Conservation (phyloP, 2,888 invertebrate species). For the Lathronympha strigana region DNA sequence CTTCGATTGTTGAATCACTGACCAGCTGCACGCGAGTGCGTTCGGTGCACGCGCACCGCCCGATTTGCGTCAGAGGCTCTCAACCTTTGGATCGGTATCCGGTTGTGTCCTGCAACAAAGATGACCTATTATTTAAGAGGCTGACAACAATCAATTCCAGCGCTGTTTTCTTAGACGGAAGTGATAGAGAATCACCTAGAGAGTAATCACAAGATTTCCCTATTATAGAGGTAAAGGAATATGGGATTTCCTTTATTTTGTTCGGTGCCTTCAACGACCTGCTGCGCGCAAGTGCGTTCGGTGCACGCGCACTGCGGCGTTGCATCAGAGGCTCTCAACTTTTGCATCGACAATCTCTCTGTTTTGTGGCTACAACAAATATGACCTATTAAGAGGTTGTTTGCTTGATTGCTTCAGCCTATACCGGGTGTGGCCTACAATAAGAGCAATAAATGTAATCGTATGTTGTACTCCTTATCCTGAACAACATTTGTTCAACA, state of each 20-base stretch:
- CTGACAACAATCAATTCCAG: no score
- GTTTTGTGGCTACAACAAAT: no score
- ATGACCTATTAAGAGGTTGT: no score
- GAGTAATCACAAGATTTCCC: no score
- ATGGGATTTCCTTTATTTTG: neutral
- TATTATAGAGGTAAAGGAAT: no score
- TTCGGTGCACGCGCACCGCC: neutral
- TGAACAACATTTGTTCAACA: no score
- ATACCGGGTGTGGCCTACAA: no score
- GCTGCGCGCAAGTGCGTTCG: slow-evolving; percentile 17
- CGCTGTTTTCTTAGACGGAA: no score
- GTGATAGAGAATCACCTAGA: no score
- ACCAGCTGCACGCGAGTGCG: neutral
- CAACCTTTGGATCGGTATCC: neutral
- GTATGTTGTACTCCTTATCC: no score
- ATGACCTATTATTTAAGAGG: neutral
- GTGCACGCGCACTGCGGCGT: slow-evolving; percentile 32
- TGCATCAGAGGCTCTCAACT: slow-evolving; percentile 25
- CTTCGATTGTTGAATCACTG: neutral
- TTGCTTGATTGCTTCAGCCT: no score
- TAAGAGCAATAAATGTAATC: no score
- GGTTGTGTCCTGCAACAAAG: neutral
- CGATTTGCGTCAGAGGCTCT: neutral
- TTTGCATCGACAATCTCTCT: neutral
- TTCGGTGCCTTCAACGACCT: neutral